Evolutionary conservation across 2,888 invertebrate genomes (phyloP).

Genomic region (Craniophora ligustri): DNA sequence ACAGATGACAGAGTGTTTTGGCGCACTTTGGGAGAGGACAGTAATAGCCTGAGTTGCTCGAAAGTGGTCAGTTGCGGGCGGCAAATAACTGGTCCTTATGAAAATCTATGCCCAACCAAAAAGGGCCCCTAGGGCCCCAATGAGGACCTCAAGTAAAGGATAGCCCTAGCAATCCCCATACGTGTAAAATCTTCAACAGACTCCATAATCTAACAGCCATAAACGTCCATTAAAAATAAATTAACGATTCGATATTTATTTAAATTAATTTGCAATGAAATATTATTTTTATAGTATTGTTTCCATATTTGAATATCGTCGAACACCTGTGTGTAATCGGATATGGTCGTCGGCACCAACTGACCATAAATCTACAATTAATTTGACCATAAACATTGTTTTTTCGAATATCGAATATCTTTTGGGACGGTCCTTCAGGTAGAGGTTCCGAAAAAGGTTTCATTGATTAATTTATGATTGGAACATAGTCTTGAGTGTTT

Average conservation of each 20-base stretch:
- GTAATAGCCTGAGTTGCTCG: too few species aligned
- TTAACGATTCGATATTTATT: slow-evolving; percentile 45
- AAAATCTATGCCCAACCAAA: too few species aligned
- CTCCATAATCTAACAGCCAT: slow-evolving; percentile 10
- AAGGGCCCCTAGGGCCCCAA: too few species aligned
- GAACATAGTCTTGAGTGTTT: background rate
- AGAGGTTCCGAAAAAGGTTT: slow-evolving; percentile 23
- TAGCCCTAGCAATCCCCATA: too few species aligned
- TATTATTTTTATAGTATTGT: slow-evolving; percentile 47
- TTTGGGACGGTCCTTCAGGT: slow-evolving; percentile 35
- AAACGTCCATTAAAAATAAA: slow-evolving; percentile 35
- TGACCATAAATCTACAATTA: slow-evolving; percentile 50
- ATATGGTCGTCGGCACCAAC: slow-evolving; percentile 52
- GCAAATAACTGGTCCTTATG: too few species aligned
- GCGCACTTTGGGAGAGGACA: too few species aligned
- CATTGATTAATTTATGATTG: slow-evolving; percentile 11
- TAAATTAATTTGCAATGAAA: slow-evolving; percentile 52
- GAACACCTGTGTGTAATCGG: slow-evolving; percentile 71
- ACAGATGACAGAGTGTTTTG: too few species aligned
- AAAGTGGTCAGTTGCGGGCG: too few species aligned
- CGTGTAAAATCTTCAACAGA: slow-evolving; percentile 2
- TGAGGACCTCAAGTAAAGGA: too few species aligned
- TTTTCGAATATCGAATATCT: slow-evolving; percentile 51
- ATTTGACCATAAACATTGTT: slow-evolving; percentile 49
- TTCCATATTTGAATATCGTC: slow-evolving; percentile 53